Evolutionary conservation across 2,113 vertebrate genomes (phyloP), one percentile per base, ranked within the genome.

Genomic region (Galemys pyrenaicus): DNA sequence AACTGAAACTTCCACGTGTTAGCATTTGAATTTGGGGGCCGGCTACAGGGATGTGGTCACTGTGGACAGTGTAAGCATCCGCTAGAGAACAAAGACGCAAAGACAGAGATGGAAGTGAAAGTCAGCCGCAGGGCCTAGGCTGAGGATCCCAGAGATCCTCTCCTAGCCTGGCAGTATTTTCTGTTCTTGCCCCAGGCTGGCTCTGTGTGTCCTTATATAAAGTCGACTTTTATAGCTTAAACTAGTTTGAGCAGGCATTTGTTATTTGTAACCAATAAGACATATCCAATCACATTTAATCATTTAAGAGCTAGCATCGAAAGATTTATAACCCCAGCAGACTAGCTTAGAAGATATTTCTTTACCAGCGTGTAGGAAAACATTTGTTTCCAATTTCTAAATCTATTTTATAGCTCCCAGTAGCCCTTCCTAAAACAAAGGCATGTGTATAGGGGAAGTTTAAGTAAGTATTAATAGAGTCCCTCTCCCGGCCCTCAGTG

Each of bases 261-360:
- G 49, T 83, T 91, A 71, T 71, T 62, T 91, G 88, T 68, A 91
- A 71, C 49, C 46, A 56, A 46, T 78, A 74, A 54, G 82, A 73
- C 9, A 41, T 0, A 62, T 32, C 78, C 77, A 80, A 56, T 56
- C 32, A 88, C 20, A 32, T 77, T 73, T 87, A 85, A 87, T 89
- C 81, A 73, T 75, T 94, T 80, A 86, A 91, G 92, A 92, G 30
- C 56, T 39, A 64, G 77, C 49, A 75, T 83, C 51, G 49, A 64
- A 80, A 70, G 64, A 94, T 79, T 85, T 62, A 56, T 24, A 94
- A 58, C 20, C 88, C 58, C 26, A 74, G 46, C 0, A 93, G 49
- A 79, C 81, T 4, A 78, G 81, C 35, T 81, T 68, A 68, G 41
- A 60, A 68, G n/a, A n/a, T 6, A 7, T 49, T 77, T 75, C 46